Base-by-base conservation (phyloP, 2,113 vertebrate species). In the Anguilla japonica region DNA sequence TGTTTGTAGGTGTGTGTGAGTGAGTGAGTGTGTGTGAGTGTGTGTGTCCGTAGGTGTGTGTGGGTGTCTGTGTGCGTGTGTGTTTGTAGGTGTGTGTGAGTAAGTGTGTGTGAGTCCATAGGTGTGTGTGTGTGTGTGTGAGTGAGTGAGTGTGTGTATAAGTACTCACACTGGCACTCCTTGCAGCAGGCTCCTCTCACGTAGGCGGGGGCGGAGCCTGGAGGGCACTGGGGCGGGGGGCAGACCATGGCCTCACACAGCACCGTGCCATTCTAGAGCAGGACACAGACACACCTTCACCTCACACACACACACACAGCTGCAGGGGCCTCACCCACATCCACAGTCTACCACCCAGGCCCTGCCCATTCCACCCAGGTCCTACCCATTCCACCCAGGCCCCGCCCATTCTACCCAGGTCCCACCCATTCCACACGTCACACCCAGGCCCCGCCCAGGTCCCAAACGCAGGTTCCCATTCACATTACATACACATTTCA, bases 161-260 rank as follows among this genome's bases (percentile, higher is more conserved):
- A 34, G 0, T 84, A 93, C 97, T 97, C 91, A 98, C 97, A 87
- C 87, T 96, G 96, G 89, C 97, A 98, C 89, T 97, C 96, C 89
- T 97, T 97, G 91, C 97, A 98, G 94, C 97, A 98, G 78, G 95
- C 95, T 88, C 95, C 97, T 84, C 96, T 95, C 91, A 97, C 95
- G 6, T 96, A 98, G 0, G 95, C 86, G 56, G 94, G 96, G 29
- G 97, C 95, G 5, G 95, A 95, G 89, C 95, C 96, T 1, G 90
- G 91, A 0, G 96, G 94, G 46, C 97, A 98, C 79, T 95, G 95
- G 82, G 93, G 93, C 41, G 89, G 79, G 0, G 95, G 93, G 81
- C 97, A 98, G 88, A 91, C 81, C 90, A 97, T 91, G 83, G 92
- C 93, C 90, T 97, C 96, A 0, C 97, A 98, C 85, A 96, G 96